Evolutionary conservation across 2,888 invertebrate species (phyloP).

Genomic region (Apeira syringaria): DNA sequence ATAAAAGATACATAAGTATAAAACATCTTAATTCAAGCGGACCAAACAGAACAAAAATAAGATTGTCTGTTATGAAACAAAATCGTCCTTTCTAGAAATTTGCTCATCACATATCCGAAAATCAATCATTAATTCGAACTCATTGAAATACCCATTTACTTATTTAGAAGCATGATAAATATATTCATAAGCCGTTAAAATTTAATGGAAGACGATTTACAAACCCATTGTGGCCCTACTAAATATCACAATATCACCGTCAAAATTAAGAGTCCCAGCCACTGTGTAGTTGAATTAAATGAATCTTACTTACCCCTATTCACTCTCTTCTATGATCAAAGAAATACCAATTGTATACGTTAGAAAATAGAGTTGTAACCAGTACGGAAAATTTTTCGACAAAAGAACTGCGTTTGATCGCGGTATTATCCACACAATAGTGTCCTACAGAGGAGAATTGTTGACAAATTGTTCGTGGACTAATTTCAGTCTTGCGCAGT

Average conservation of each 20-base stretch:
- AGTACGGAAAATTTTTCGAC: conserved; percentile 6
- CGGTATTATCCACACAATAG: conserved; percentile 79
- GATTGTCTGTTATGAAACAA: too few species aligned
- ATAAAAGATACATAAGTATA: too few species aligned
- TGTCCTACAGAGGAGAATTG: conserved; percentile 76
- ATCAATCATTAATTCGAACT: too few species aligned
- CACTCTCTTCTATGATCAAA: conserved; percentile 36
- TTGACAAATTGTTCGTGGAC: conserved; percentile 54
- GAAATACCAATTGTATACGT: conserved; percentile 38
- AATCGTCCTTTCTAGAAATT: too few species aligned
- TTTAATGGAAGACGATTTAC: conserved; percentile 38
- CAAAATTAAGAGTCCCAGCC: conserved; percentile 75
- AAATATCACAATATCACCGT: conserved; percentile 49
- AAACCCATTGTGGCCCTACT: conserved; percentile 25
- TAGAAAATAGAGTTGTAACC: conserved; percentile 34
- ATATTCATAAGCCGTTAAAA: conserved; percentile 23
- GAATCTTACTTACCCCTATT: conserved; percentile 76
- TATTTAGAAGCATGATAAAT: conserved; percentile 1
- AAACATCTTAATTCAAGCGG: too few species aligned
- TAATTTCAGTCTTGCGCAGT: conserved; percentile 44
- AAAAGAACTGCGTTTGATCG: conserved; percentile 77
- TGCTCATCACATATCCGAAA: too few species aligned
- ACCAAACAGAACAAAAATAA: too few species aligned
- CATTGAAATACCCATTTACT: too few species aligned
- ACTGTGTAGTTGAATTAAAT: conserved; percentile 79